Evolutionary conservation across 2,888 invertebrate genomes (phyloP).

Genomic region (Saturnia japonica): DNA sequence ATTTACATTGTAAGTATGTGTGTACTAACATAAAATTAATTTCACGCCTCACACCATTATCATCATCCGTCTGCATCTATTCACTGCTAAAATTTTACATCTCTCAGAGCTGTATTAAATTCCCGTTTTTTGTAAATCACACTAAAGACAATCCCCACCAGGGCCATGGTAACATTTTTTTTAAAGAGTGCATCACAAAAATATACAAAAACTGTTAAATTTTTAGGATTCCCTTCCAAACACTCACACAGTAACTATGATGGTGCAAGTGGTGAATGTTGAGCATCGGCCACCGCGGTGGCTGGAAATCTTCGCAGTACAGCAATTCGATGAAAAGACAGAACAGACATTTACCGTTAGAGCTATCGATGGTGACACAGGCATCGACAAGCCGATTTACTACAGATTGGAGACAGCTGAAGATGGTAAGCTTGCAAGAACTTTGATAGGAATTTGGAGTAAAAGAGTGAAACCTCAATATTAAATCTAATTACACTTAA

Average conservation of each 20-base stretch:
- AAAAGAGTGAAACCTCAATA: background rate
- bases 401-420: slow-evolving; percentile 69
- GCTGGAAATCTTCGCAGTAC: slow-evolving; percentile 79
- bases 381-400: slow-evolving; percentile 77
- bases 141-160: background rate
- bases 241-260: slow-evolving; percentile 65
- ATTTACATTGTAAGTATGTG: background rate
- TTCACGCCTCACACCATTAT: too few species aligned
- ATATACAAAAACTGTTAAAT: background rate
- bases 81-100: background rate
- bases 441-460: background rate
- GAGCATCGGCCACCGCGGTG: slow-evolving; percentile 83
- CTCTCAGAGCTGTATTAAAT: background rate
- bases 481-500: background rate
- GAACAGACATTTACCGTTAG: slow-evolving; percentile 63
- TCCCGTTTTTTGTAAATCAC: background rate
- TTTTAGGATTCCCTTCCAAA: slow-evolving; percentile 70
- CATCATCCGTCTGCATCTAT: too few species aligned
- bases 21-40: background rate
- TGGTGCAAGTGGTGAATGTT: slow-evolving; percentile 82
- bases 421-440: slow-evolving; percentile 48
- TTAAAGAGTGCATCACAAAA: background rate
- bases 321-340: slow-evolving; percentile 81
- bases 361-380: slow-evolving; percentile 84
- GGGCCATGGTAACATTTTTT: background rate